These are phyloP conservation scores for Cantharis lateralis DNA, from an alignment of 2,888 invertebrate genomes.

Conservation along the genomic window DNA sequence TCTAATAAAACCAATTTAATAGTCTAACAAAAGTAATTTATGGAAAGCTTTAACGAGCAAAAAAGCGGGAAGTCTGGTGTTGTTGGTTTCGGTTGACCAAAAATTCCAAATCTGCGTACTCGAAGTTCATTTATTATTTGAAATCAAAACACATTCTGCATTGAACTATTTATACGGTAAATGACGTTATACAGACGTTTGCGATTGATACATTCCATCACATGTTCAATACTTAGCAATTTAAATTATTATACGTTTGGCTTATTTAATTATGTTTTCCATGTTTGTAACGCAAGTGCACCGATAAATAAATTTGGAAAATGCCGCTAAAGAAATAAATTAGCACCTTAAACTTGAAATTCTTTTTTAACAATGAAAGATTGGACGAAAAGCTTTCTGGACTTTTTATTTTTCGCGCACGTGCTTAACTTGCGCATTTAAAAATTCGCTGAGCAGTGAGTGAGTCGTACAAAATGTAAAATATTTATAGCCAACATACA, in stretches of 20 bases:
- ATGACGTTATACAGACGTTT: slow-evolving; percentile 22
- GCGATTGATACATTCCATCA: slow-evolving; percentile 22
- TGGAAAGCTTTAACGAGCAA: not conserved
- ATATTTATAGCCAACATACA: slow-evolving; percentile 31
- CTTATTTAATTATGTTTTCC: slow-evolving; percentile 10
- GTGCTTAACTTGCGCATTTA: slow-evolving; percentile 14
- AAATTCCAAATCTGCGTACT: not conserved
- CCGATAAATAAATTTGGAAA: not conserved
- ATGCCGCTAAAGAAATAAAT: not conserved
- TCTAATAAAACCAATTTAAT: not conserved
- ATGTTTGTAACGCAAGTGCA: not conserved
- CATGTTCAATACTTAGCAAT: slow-evolving; percentile 18
- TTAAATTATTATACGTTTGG: slow-evolving; percentile 18
- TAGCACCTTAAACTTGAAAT: not conserved
- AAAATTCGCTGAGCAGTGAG: slow-evolving; percentile 25
- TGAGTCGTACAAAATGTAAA: slow-evolving; percentile 24
- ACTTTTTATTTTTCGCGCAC: slow-evolving; percentile 12
- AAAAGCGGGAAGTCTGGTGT: not conserved
- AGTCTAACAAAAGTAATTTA: slow-evolving; percentile 1
- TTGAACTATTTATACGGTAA: slow-evolving; percentile 28
- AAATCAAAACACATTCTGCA: slow-evolving; percentile 17
- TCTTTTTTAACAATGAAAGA: not conserved
- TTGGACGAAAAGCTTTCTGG: not conserved
- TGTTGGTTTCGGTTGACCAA: not conserved
- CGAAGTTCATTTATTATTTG: slow-evolving; percentile 6